phyloP scores from a whole-genome alignment of 2,888 invertebrate species.

The Alviniconcha strummeri region DNA sequence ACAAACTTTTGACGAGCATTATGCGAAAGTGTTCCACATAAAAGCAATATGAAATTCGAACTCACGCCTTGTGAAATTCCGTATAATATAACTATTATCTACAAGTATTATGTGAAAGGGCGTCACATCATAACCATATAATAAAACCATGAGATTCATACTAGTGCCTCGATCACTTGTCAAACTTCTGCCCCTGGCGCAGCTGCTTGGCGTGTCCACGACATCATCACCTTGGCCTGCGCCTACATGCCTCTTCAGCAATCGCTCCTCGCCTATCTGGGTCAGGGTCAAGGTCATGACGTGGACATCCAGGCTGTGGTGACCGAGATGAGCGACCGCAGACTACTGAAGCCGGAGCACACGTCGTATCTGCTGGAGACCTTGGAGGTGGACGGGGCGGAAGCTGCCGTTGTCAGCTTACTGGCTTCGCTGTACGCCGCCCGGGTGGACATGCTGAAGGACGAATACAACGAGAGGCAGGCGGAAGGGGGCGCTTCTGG shows the following conservation, averaged over 20 bases:
- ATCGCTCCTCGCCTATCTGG: not conserved
- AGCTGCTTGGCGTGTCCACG: slow-evolving; percentile 25
- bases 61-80: too few species aligned
- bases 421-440: slow-evolving; percentile 22
- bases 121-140: too few species aligned
- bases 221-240: slow-evolving; percentile 24
- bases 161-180: too few species aligned
- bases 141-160: too few species aligned
- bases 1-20: too few species aligned
- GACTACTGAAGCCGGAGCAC: slow-evolving; percentile 12
- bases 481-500: not conserved
- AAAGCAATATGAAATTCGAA: too few species aligned
- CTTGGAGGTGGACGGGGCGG: slow-evolving; percentile 3
- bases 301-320: slow-evolving; percentile 5
- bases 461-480: not conserved
- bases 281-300: not conserved
- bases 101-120: too few species aligned
- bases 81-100: too few species aligned
- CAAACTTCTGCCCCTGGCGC: not conserved
- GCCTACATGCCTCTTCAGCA: slow-evolving; percentile 12
- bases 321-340: not conserved
- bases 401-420: not conserved
- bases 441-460: slow-evolving; percentile 15
- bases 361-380: not conserved
- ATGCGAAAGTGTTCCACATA: too few species aligned